Evolutionary conservation across 2,888 invertebrate genomes (phyloP).

Genomic region (Tinea pellionella): DNA sequence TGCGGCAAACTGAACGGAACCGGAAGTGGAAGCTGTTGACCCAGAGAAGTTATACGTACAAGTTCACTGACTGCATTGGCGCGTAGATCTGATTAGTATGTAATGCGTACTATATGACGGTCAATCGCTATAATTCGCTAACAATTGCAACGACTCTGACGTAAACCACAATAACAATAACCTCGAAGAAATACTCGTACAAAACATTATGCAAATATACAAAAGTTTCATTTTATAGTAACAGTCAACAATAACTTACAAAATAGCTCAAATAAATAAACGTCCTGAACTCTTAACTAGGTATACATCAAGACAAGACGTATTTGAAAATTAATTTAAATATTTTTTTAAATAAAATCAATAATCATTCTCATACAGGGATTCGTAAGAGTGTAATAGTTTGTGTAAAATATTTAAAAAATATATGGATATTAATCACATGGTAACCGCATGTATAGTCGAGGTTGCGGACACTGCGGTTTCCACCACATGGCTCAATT

Average conservation of each 20-base stretch:
- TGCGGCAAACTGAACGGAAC: background rate
- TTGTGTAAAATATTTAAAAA: too few relatives aligned
- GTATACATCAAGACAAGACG: too few relatives aligned
- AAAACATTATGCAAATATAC: too few relatives aligned
- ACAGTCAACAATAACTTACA: too few relatives aligned
- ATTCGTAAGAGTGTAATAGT: too few relatives aligned
- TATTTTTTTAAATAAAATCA: too few relatives aligned
- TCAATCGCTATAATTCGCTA: background rate
- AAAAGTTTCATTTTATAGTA: too few relatives aligned
- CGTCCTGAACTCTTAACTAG: too few relatives aligned
- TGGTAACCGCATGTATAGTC: background rate
- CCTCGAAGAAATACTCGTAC: background rate
- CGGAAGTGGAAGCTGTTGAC: slow-evolving; percentile 6
- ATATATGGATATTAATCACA: background rate
- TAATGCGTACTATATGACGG: background rate
- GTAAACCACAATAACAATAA: background rate
- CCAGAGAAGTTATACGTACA: background rate
- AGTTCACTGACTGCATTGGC: background rate
- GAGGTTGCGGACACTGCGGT: background rate
- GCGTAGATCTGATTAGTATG: slow-evolving; percentile 6
- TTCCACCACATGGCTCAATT: background rate
- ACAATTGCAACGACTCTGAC: background rate
- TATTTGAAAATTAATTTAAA: too few relatives aligned
- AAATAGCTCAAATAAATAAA: too few relatives aligned
- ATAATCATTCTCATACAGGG: too few relatives aligned